Evolutionary conservation across 2,113 vertebrate species (phyloP), one percentile per base, ranked within the genome.

Genomic region (Cryptotis parvus): DNA sequence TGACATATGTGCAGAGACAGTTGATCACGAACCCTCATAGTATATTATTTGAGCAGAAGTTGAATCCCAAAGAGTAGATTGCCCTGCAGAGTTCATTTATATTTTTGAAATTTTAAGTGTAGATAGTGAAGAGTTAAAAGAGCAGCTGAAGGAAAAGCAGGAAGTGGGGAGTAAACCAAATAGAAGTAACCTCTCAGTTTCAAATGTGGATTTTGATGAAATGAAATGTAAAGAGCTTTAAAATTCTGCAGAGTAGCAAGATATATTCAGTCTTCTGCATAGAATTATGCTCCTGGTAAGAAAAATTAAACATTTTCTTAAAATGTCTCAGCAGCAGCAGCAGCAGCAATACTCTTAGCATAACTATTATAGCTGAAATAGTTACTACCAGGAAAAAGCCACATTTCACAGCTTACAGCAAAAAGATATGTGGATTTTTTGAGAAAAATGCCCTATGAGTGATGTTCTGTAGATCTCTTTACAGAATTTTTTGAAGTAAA

Each of bases 171-270:
- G 88, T 29, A 91, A 68, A 68, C 68, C 18, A 93, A 86, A 61
- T 66, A 63, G 7, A 20, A 90, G 6, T 26, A 41, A 93, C 79
- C 26, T 70, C 27, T 61, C 22, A 49, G 31, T 80, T 93, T 49
- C 35, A 65, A 90, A 58, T 75, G 22, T 41, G 29, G 26, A 61
- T 73, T 93, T 91, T 90, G 26, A 70, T 87, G 39, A 74, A 58
- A 68, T 81, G 66, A 92, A 85, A 82, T 90, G 10, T 66, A 58
- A 92, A 93, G 24, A 72, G 27, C 18, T 90, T 78, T 84, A 77
- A 27, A 84, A 77, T 78, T 69, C 65, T 73, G 10, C 27, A 33
- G 29, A 79, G 58, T 43, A 41, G 4, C 43, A 85, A 29, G 33
- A 15, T 78, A 26, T 68, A 79, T 8, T 82, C 70, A 83, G 1